These are phyloP conservation scores for Agriotes lineatus DNA, from an alignment of 2,888 invertebrate genomes.

Conservation along the genomic window DNA sequence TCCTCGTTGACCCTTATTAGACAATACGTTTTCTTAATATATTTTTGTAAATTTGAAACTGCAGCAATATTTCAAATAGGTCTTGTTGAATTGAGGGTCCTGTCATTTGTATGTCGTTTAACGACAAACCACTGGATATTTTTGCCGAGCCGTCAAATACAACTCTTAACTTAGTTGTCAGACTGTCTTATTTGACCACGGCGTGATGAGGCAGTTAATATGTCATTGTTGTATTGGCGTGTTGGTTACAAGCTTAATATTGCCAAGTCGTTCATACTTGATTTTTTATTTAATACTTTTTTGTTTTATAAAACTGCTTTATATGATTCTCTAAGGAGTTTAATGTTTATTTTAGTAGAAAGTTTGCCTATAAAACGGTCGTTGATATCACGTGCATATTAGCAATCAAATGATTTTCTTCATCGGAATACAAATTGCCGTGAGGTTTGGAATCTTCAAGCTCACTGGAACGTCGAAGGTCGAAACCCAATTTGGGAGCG, in stretches of 20 bases:
- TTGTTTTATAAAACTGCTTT: not conserved
- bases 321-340: conserved; percentile 27
- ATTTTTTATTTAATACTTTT: not conserved
- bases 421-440: too few species aligned
- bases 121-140: too few species aligned
- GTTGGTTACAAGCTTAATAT: too few species aligned
- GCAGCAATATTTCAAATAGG: conserved; percentile 45
- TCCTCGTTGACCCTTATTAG: conserved; percentile 40
- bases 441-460: not conserved
- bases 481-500: not conserved
- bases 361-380: conserved; percentile 42
- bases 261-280: not conserved
- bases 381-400: conserved; percentile 22
- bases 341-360: conserved; percentile 26
- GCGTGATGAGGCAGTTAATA: conserved; percentile 21
- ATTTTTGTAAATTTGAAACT: conserved; percentile 46
- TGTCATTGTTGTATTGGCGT: too few species aligned
- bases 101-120: conserved; percentile 30
- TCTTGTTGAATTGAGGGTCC: conserved; percentile 41
- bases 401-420: conserved; percentile 23
- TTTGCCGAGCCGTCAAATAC: conserved; percentile 42
- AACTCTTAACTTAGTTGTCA: conserved; percentile 38
- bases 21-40: conserved; percentile 52
- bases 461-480: not conserved
- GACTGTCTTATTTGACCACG: conserved; percentile 30